Percentiles rank a stretch among this genome's conserved stretches.
These are phyloP conservation scores for Poecilia gillii DNA, from an alignment of 2,797 vertebrate genomes.

Conservation along the genomic window DNA sequence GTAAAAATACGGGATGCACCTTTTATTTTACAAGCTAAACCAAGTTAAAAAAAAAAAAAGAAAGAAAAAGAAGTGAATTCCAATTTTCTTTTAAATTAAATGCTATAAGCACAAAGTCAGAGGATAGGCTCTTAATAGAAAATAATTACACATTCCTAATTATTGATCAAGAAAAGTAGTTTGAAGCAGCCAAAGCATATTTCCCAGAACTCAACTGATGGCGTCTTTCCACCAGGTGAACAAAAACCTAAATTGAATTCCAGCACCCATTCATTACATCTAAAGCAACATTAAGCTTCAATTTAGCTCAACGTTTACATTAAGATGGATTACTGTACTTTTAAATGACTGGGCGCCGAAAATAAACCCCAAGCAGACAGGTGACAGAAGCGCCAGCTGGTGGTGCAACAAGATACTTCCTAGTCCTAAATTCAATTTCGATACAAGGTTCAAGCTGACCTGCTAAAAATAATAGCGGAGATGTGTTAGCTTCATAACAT, in stretches of 20 bases:
- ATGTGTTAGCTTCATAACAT: not conserved
- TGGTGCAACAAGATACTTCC: conserved; percentile 52
- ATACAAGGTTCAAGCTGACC: not conserved
- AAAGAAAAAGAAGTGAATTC: too few species aligned
- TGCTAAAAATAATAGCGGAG: conserved; percentile 43
- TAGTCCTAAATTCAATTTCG: conserved; percentile 34
- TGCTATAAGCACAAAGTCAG: not conserved
- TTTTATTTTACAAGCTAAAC: not conserved
- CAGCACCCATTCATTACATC: not conserved
- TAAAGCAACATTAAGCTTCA: not conserved
- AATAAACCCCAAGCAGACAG: conserved; percentile 4
- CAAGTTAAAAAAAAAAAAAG: not conserved
- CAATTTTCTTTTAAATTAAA: not conserved
- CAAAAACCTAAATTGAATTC: not conserved
- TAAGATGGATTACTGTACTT: not conserved
- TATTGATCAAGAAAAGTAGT: not conserved
- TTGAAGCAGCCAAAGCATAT: not conserved
- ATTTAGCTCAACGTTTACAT: not conserved
- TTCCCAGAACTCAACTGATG: not conserved
- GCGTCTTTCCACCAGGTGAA: not conserved
- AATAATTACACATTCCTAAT: not conserved
- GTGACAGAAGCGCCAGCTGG: not conserved
- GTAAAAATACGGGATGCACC: not conserved
- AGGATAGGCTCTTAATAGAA: not conserved
- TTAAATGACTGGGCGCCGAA: not conserved